Evolutionary conservation across 2,888 invertebrate species (phyloP), one percentile per base, ranked within the genome.

Genomic region (Margaritifera margaritifera): DNA sequence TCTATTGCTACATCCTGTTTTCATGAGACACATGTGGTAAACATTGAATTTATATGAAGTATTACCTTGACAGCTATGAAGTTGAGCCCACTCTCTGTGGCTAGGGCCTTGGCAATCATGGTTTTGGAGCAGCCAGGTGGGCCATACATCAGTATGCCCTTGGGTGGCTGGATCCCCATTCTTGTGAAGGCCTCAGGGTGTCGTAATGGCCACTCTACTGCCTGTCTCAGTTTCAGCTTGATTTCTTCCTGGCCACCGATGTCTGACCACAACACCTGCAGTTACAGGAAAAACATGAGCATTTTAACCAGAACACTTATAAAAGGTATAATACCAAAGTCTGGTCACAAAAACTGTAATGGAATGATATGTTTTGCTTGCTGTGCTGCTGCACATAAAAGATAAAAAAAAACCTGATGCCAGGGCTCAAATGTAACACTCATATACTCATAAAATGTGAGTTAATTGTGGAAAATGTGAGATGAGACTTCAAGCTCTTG

Each of bases 61-160:
- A 2, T 72, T 82, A 93, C 93, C 92, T 98, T 98, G 64, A 99
- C 96, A 19, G 97, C 96, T 4, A 99, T 91, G 88, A 99, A 99
- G 90, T 98, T 99, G 0, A 99, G 92, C 62, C 95, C 94, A 88
- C 96, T 97, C 82, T 99, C 98, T 0, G 96, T 97, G 0, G 99
- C 99, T 54, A 99, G 90, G 0, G 99, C 99, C 91, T 97, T 96
- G 0, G 98, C 99, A 81, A 99, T 95, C 95, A 99, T 96, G 0
- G 99, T 99, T 91, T 99, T 99, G 0, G 97, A 98, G 89, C 98
- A 99, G 1, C 99, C 99, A 0, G 99, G 99, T 0, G 99, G 99
- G 0, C 99, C 99, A 89, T 95, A 99, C 92, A 99, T 93, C 5
- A 99, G 91, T 1, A 99, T 93, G 0, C 98, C 98, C 71, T 93